These are phyloP conservation scores for Aphidius colemani DNA, from an alignment of 2,888 invertebrate genomes.

Conservation along the genomic window DNA sequence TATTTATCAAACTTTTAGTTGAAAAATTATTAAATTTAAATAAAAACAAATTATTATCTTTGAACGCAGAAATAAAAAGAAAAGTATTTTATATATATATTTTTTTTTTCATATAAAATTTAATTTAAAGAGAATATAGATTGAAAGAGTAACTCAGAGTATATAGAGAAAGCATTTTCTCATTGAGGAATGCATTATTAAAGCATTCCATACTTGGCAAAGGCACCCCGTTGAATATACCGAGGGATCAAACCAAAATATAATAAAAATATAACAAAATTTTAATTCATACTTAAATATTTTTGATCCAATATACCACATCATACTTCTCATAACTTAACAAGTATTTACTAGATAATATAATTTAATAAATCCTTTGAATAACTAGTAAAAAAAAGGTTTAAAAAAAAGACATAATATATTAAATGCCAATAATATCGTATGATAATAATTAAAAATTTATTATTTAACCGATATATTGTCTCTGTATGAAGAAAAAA, in stretches of 20 bases:
- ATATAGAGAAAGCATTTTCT: slow-evolving; percentile 32
- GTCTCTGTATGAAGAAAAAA: no score
- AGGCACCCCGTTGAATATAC: slow-evolving; percentile 26
- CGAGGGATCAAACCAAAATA: slow-evolving; percentile 1
- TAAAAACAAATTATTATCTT: neutral
- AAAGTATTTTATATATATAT: neutral
- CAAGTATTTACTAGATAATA: no score
- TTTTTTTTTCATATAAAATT: neutral
- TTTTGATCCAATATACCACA: slow-evolving; percentile 24
- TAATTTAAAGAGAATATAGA: slow-evolving; percentile 13
- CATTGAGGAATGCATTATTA: slow-evolving; percentile 51
- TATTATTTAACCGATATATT: no score
- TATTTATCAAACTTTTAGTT: no score
- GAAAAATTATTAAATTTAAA: no score
- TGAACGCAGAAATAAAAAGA: slow-evolving; percentile 19
- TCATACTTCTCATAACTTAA: slow-evolving; percentile 37
- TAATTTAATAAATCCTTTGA: no score
- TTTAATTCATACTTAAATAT: neutral
- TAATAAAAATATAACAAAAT: no score
- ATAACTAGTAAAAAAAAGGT: no score
- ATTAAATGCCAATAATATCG: no score
- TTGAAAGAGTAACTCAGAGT: slow-evolving; percentile 14
- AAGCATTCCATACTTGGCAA: slow-evolving; percentile 47
- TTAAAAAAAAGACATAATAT: no score
- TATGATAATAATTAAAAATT: no score